Base-by-base conservation (phyloP, 2,888 invertebrate species). In the Ochlodes sylvanus region DNA sequence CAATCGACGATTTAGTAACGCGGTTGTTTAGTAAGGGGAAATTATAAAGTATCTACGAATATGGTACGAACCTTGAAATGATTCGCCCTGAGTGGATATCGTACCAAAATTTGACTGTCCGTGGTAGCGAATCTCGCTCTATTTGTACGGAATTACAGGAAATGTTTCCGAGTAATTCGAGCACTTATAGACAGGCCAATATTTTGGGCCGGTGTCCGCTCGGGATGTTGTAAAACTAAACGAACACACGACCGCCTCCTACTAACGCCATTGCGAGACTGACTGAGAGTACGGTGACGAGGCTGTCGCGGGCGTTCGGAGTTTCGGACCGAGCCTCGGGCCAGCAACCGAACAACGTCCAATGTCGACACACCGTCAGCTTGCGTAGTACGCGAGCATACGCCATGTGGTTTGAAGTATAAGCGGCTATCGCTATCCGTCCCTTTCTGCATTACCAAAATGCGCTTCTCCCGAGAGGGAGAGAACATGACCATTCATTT, bases 131-230 rank as follows among this genome's bases (percentile, higher is more conserved):
- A 82, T 79, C 79, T 86, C 83, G 88, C 81, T 86, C 79, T 83
- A 81, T 81, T 75, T 81, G 82, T 83, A 81, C 75, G 76, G 89
- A 90, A 92, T 92, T 90, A 92, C 90, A 81, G 83, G 88, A 92
- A 87, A 76, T 78, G 73, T 83, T 81, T 87, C 84, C 89, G 78
- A 81, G 90, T 92, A 93, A 92, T 89, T 92, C 89, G 83, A 85
- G 83, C 89, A 89, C 87, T 85, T 80, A 83, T 87, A 88, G 91
- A 93, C 93, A 89, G 92, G 88, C 92, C 93, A 93, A 94, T 92
- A 92, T 93, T 93, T 93, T 93, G 93, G 93, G 93, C 92, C 93
- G 93, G 93, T 93, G 93, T 93, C 93, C 93, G 93, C 93, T 93
- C 93, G 92, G 93, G 90, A 85, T 88, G 83, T 83, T 83, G 80